Conservation (phyloP, 2,888 invertebrate genomes). For the Phasia obesa region DNA sequence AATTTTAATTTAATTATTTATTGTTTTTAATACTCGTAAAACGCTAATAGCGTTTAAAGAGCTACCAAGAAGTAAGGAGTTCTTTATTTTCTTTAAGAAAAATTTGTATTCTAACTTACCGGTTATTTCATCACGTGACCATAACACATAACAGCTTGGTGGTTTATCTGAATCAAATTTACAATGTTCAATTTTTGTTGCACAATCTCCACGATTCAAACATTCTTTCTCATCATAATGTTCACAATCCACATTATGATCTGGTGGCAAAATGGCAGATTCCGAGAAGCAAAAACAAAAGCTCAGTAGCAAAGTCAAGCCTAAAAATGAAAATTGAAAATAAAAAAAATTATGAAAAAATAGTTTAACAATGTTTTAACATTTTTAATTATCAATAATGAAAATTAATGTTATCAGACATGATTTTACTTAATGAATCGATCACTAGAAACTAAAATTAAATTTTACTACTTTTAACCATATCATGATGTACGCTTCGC, state of each 20-base stretch:
- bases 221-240: constrained; percentile 79
- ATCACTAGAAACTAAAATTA: too few relatives aligned
- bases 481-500: too few relatives aligned
- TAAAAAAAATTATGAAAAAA: background rate
- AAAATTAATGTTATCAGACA: too few relatives aligned
- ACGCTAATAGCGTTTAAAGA: too few relatives aligned
- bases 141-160: constrained; percentile 92
- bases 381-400: too few relatives aligned
- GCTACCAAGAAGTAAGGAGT: too few relatives aligned
- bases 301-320: constrained; percentile 47
- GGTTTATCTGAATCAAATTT: constrained; percentile 88
- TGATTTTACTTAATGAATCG: too few relatives aligned
- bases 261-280: constrained; percentile 75
- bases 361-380: too few relatives aligned
- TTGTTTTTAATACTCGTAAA: too few relatives aligned
- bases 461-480: too few relatives aligned
- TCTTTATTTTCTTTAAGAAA: too few relatives aligned
- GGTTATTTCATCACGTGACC: constrained; percentile 87
- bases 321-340: constrained; percentile 44
- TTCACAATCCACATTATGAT: constrained; percentile 79
- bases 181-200: constrained; percentile 78
- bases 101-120: constrained; percentile 82
- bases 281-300: constrained; percentile 47
- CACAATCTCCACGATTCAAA: constrained; percentile 86
- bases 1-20: too few relatives aligned